Evolutionary conservation across 2,888 invertebrate species (phyloP).

Genomic region (Suillia variegata): DNA sequence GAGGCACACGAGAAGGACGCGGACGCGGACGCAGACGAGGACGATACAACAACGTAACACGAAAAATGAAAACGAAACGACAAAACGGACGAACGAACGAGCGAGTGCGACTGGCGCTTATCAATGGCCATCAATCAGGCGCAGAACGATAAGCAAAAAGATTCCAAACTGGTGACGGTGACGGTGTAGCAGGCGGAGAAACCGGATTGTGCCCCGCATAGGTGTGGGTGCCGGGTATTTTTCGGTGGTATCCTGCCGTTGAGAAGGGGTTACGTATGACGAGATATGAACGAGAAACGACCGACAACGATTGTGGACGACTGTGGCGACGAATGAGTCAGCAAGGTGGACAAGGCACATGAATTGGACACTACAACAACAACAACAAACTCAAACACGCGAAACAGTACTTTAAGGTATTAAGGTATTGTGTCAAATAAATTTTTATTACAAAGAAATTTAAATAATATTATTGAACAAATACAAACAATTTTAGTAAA

Average conservation of each 20-base stretch:
- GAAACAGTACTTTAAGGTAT: no score
- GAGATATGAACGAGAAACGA: not conserved
- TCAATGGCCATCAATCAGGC: constrained; percentile 62
- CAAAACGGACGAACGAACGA: constrained; percentile 1
- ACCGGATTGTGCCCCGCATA: not conserved
- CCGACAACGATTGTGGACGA: no score
- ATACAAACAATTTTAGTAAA: no score
- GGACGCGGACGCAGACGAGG: constrained; percentile 17
- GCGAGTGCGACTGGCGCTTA: constrained; percentile 51
- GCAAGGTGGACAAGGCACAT: constrained; percentile 2
- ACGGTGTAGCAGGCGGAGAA: constrained; percentile 16
- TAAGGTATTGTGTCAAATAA: no score
- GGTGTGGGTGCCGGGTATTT: constrained; percentile 11
- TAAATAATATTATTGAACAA: no score
- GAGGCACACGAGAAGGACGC: constrained; percentile 32
- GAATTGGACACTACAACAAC: not conserved
- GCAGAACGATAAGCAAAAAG: constrained; percentile 61
- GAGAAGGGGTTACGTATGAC: constrained; percentile 8
- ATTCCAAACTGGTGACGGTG: constrained; percentile 59
- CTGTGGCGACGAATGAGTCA: constrained; percentile 10
- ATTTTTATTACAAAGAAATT: no score
- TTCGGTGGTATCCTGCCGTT: not conserved
- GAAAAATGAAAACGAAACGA: constrained; percentile 10
- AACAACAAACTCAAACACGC: no score
- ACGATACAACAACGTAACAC: constrained; percentile 27